Conservation (phyloP, 1,140 invertebrate genomes). For the Ceratosolen fusciceps region DNA sequence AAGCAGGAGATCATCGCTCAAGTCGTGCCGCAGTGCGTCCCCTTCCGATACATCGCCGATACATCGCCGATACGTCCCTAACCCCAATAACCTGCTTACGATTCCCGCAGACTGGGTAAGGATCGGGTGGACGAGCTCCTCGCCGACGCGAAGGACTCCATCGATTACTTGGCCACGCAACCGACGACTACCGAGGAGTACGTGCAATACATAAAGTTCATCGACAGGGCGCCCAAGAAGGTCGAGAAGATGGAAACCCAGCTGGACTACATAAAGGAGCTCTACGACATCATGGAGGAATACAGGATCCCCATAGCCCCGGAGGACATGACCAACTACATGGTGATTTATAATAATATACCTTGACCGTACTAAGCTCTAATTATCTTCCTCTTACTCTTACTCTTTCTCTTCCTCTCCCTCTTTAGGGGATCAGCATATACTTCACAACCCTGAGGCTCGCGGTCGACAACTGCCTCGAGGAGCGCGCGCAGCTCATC, state of each 20-base stretch:
- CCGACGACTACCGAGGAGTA: conserved; percentile 77
- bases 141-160: conserved; percentile 75
- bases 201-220: conserved; percentile 79
- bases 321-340: conserved; percentile 76
- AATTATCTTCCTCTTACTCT: too few species aligned
- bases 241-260: conserved; percentile 77
- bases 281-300: conserved; percentile 81
- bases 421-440: conserved; percentile 58
- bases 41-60: neutral
- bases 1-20: conserved; percentile 77
- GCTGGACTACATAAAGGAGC: conserved; percentile 79
- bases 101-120: conserved; percentile 72
- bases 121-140: conserved; percentile 74
- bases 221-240: conserved; percentile 76
- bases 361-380: neutral
- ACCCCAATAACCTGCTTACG: too few species aligned
- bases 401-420: too few species aligned
- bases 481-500: conserved; percentile 73
- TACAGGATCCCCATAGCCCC: conserved; percentile 77
- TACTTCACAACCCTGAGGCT: conserved; percentile 62
- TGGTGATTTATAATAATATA: conserved; percentile 63
- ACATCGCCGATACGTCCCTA: too few species aligned
- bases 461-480: conserved; percentile 72
- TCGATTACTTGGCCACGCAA: conserved; percentile 75
- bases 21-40: conserved; percentile 72